Evolutionary conservation across 2,888 invertebrate species (phyloP).

Genomic region (Himalopsyche tibetana): DNA sequence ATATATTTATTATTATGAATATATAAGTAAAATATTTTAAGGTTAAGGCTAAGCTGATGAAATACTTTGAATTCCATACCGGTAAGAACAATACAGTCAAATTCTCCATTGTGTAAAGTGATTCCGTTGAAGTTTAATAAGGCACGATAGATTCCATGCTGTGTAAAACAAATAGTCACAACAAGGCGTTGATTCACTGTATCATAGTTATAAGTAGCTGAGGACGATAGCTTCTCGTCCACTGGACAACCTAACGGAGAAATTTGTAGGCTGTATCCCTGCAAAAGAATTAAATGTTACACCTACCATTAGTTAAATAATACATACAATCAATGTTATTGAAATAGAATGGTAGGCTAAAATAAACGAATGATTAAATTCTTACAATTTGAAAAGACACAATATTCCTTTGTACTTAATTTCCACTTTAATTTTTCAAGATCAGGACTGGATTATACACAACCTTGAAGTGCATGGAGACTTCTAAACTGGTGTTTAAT

Average conservation of each 20-base stretch:
- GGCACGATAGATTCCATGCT: slow-evolving; percentile 89
- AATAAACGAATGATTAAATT: too few relatives aligned
- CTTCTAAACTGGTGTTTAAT: too few relatives aligned
- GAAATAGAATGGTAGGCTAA: background rate
- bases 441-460: too few relatives aligned
- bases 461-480: too few relatives aligned
- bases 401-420: too few relatives aligned
- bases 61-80: slow-evolving; percentile 73
- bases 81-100: slow-evolving; percentile 93
- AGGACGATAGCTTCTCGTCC: slow-evolving; percentile 76
- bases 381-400: too few relatives aligned
- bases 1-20: too few relatives aligned
- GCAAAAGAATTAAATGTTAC: slow-evolving; percentile 62
- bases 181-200: slow-evolving; percentile 86
- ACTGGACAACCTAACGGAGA: slow-evolving; percentile 78
- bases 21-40: too few relatives aligned
- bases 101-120: slow-evolving; percentile 91
- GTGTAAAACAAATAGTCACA: slow-evolving; percentile 86
- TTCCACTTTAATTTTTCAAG: too few relatives aligned
- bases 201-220: slow-evolving; percentile 85
- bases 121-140: slow-evolving; percentile 85
- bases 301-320: background rate
- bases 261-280: slow-evolving; percentile 82
- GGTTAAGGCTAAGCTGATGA: too few relatives aligned
- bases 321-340: background rate